Evolutionary conservation across 2,797 vertebrate genomes (phyloP).

Genomic region (Crocodylus rhombifer): DNA sequence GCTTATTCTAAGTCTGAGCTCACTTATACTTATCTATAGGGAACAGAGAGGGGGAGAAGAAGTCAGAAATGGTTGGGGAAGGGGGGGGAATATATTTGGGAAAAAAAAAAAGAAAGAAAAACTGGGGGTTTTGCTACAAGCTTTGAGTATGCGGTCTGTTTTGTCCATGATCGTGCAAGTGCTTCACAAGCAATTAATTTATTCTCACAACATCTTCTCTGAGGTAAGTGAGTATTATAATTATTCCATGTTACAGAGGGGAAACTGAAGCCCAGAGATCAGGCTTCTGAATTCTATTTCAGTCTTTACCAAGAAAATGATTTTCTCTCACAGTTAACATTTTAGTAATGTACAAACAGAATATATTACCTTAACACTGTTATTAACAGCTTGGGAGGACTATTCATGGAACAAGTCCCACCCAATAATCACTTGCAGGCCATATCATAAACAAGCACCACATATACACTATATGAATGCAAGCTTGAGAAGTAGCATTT

Average conservation of each 20-base stretch:
- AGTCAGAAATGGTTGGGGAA: too few species aligned
- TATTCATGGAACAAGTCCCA: background rate
- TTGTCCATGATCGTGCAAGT: too few species aligned
- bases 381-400: background rate
- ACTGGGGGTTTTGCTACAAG: too few species aligned
- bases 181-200: background rate
- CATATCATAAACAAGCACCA: background rate
- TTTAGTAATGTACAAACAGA: background rate
- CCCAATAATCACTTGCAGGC: background rate
- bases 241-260: background rate
- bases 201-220: background rate
- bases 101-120: too few species aligned
- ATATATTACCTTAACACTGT: background rate
- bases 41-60: too few species aligned
- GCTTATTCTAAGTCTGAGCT: too few species aligned
- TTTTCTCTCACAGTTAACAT: background rate
- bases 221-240: background rate
- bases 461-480: background rate
- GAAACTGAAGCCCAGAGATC: background rate
- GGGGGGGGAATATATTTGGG: too few species aligned
- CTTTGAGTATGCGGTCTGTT: background rate
- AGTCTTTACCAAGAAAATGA: background rate
- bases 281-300: fast-evolving
- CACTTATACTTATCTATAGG: too few species aligned
- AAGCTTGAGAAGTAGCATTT: background rate